Conservation (phyloP, 2,113 vertebrate genomes). For the Ahaetulla prasina region DNA sequence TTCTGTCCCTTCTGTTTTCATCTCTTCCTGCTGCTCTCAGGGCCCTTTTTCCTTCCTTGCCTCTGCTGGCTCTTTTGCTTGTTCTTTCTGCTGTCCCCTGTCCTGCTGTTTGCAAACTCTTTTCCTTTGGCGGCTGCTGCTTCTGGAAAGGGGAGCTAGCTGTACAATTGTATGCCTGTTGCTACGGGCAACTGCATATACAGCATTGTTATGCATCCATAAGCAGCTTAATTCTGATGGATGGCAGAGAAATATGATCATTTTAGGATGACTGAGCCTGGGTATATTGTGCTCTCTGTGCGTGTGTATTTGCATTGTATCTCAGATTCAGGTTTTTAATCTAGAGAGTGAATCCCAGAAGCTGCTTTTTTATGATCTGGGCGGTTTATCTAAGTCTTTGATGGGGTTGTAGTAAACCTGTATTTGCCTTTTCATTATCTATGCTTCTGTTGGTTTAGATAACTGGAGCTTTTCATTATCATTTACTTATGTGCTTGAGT, state of each 20-base stretch:
- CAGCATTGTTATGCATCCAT: constrained; percentile 48
- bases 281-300: not conserved
- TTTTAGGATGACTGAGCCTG: constrained; percentile 24
- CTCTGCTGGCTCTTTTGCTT: not conserved
- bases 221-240: constrained; percentile 67
- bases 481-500: constrained; percentile 5
- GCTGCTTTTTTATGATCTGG: constrained; percentile 3
- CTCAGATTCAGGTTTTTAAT: constrained; percentile 14
- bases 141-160: not conserved
- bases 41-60: not conserved
- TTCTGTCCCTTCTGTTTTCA: not conserved
- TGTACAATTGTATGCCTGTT: constrained; percentile 65
- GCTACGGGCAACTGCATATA: constrained; percentile 73
- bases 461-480: not conserved
- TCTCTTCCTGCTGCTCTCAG: not conserved
- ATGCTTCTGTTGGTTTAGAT: constrained; percentile 23
- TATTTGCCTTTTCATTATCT: constrained; percentile 20
- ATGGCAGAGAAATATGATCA: constrained; percentile 60
- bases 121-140: not conserved
- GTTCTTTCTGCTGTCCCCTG: not conserved
- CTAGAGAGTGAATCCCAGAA: constrained; percentile 12
- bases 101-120: not conserved
- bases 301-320: not conserved
- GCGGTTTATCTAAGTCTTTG: constrained; percentile 11
- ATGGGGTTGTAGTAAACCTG: constrained; percentile 6